phyloP scores from a whole-genome alignment of 2,113 vertebrate species.

The Odocoileus hemionus region DNA sequence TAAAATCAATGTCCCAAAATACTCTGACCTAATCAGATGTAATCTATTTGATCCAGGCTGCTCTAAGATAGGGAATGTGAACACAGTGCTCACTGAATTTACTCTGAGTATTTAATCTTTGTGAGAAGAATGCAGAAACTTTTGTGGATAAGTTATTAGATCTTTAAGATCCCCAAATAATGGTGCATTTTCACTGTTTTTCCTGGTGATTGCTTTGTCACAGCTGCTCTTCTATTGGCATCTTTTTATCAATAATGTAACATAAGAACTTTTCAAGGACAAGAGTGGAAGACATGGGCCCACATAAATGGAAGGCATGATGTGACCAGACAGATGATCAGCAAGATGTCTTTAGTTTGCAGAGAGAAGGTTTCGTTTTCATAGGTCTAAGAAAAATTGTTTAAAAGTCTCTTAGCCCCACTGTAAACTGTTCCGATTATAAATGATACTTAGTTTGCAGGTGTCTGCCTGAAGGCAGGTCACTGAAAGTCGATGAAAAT shows the following conservation, averaged over 20 bases:
- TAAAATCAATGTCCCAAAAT: background rate
- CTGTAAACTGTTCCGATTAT: background rate
- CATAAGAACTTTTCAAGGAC: background rate
- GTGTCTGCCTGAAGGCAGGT: constrained; percentile 56
- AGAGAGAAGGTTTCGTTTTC: constrained; percentile 59
- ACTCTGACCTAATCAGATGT: background rate
- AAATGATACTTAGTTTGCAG: constrained; percentile 22
- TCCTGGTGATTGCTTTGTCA: background rate
- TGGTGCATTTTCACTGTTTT: background rate
- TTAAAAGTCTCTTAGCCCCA: constrained; percentile 9
- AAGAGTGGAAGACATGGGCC: background rate
- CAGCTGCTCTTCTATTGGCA: background rate
- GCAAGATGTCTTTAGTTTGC: constrained; percentile 38
- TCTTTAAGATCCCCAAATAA: background rate
- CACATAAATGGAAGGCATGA: background rate
- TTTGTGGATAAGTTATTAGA: background rate
- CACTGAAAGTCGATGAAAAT: constrained; percentile 23
- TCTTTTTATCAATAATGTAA: background rate
- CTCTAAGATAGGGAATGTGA: background rate
- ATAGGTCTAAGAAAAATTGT: constrained; percentile 27
- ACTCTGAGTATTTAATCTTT: background rate
- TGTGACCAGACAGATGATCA: constrained; percentile 41
- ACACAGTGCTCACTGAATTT: background rate
- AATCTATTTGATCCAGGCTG: background rate
- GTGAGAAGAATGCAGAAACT: background rate